Percentiles rank a stretch among this genome's conserved stretches.
Conservation (phyloP, 2,113 vertebrate species). For the Lucifuga dentata region DNA sequence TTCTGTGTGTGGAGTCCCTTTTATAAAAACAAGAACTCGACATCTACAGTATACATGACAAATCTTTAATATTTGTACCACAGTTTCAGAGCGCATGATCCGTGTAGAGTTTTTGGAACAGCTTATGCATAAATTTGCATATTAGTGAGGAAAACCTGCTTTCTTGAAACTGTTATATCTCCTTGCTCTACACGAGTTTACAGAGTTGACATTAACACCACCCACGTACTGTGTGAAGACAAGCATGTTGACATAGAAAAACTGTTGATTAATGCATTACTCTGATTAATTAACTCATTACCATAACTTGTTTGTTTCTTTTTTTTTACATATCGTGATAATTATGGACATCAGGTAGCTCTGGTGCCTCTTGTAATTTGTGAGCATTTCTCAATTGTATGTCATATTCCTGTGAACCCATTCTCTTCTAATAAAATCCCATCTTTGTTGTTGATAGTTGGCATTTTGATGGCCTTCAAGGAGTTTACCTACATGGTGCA, state of each 20-base stretch:
- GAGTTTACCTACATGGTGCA: no score
- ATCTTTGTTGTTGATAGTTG: no score
- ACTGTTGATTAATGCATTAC: slow-evolving; percentile 23
- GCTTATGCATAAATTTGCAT: slow-evolving; percentile 57
- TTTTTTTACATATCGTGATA: slow-evolving; percentile 16
- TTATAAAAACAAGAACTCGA: no score
- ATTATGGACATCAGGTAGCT: slow-evolving; percentile 19
- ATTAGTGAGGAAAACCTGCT: slow-evolving; percentile 14
- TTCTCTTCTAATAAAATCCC: slow-evolving; percentile 8
- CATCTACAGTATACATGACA: no score
- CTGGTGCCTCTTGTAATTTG: slow-evolving; percentile 21
- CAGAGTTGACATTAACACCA: slow-evolving; percentile 22
- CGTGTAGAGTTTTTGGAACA: slow-evolving; percentile 31
- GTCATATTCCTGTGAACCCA: background rate
- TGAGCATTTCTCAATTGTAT: background rate
- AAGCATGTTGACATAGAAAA: slow-evolving; percentile 26
- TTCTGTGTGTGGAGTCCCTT: no score
- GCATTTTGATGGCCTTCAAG: no score
- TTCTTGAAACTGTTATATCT: slow-evolving; percentile 13
- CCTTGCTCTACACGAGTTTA: slow-evolving; percentile 4
- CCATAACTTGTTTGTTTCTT: slow-evolving; percentile 28
- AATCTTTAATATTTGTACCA: background rate
- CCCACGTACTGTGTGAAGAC: slow-evolving; percentile 10
- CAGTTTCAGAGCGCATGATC: slow-evolving; percentile 25
- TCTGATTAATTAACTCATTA: slow-evolving; percentile 57